Conservation (phyloP, 2,888 invertebrate species). For the Invenusta paracnida region DNA sequence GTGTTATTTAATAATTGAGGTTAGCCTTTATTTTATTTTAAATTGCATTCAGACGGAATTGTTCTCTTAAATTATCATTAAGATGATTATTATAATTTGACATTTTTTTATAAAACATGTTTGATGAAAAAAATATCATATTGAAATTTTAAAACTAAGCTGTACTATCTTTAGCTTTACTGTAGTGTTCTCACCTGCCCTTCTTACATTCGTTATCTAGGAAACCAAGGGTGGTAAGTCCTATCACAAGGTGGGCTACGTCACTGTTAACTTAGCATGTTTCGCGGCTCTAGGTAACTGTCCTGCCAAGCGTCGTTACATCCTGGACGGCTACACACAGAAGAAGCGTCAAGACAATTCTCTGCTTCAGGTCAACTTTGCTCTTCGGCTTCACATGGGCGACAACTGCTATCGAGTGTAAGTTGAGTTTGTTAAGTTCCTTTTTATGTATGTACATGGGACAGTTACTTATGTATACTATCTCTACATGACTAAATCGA, state of each 20-base stretch:
- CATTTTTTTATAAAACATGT: no score
- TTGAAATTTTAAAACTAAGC: no score
- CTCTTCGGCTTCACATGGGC: slow-evolving; percentile 26
- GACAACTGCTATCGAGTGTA: slow-evolving; percentile 37
- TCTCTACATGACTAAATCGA: no score
- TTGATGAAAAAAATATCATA: no score
- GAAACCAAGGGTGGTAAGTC: slow-evolving; percentile 74
- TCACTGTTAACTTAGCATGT: slow-evolving; percentile 91
- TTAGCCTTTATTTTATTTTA: no score
- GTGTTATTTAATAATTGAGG: no score
- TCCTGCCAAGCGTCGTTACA: slow-evolving; percentile 75
- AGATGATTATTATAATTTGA: no score
- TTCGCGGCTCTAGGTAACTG: slow-evolving; percentile 79
- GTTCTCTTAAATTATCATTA: no score
- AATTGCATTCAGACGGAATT: no score
- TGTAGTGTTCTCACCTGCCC: no score
- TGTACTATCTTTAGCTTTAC: no score
- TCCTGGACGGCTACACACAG: slow-evolving; percentile 89
- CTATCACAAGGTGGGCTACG: slow-evolving; percentile 91
- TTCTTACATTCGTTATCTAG: no score
- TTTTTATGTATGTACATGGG: not conserved
- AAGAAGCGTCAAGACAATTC: slow-evolving; percentile 91
- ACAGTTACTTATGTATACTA: not conserved
- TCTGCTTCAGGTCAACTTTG: slow-evolving; percentile 74
- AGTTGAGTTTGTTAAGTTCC: slow-evolving; percentile 1